Evolutionary conservation across 2,888 invertebrate species (phyloP), one percentile per base, ranked within the genome.

Genomic region (Tricholauxania praeusta): DNA sequence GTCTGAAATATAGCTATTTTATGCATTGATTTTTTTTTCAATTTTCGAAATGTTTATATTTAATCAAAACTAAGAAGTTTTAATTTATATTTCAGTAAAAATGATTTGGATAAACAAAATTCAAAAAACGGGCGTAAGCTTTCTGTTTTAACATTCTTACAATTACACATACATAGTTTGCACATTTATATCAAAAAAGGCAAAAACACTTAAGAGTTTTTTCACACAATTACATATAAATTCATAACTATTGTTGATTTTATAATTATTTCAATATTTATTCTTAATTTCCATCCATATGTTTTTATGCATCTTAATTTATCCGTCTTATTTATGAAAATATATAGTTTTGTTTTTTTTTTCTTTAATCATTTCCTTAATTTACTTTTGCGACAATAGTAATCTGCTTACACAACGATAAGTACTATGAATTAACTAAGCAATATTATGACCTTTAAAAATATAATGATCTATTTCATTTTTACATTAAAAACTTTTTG

Each of bases 161-260:
- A 28, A 64, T 28, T 64, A 64, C 64, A 64, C 51, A 51, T 64
- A 64, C 51, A 51, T 22, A 22, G 22, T 51, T 32, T 62, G 28
- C 39, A 64, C 64, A 64, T 64, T 19, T 48, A 64, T 64, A 64
- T 64, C 64, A 64, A 64, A 64, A 57, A 64, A 64, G 64, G 64
- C 64, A 64, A 64, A 64, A 64, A 64, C 64, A 64, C 28, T 19
- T 64, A 64, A 12, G 64, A 64, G 49, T 51, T 64, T 64, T 57
- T 28, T 22, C 10, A 39, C 39, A 10, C 39, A 39, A 39, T 39
- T 39, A 39, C 39, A 39, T 39, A 39, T 39, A 39, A 10, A 7
- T 57, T 57, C 57, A 57, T 55, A 22, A 19, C 19, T 22, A 55
- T 57, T 57, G 14, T 57, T 57, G 2, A 19, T 39, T 1, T 49